Conservation (phyloP, 1,140 invertebrate genomes). For the Diploscapter pachys region DNA sequence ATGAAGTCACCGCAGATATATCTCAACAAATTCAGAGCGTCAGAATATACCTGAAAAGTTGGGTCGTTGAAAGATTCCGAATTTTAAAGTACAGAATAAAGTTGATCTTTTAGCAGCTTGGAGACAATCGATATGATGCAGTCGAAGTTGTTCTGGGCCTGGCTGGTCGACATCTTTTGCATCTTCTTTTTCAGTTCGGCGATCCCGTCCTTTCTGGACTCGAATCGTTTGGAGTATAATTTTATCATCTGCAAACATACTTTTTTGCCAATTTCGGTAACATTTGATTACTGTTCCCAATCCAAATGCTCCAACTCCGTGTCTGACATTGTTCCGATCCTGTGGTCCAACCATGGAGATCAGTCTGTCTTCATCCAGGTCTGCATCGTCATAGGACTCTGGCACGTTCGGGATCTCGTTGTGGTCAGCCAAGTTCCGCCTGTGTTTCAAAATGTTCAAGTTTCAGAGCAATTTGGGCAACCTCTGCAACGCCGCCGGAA, state of each 20-base stretch:
- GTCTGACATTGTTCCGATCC: constrained; percentile 24
- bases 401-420: constrained; percentile 17
- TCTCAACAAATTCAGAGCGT: constrained; percentile 29
- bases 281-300: constrained; percentile 24
- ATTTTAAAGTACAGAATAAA: constrained; percentile 18
- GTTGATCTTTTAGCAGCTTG: constrained; percentile 31
- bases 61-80: neutral
- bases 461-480: constrained; percentile 6
- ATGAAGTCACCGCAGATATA: constrained; percentile 26
- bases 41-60: constrained; percentile 32
- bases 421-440: constrained; percentile 8
- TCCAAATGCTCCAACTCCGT: constrained; percentile 28
- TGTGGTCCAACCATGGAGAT: constrained; percentile 27
- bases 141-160: constrained; percentile 25
- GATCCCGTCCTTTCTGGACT: constrained; percentile 28
- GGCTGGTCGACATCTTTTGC: constrained; percentile 18
- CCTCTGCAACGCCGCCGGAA: constrained; percentile 30
- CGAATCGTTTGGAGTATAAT: constrained; percentile 39
- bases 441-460: constrained; percentile 1
- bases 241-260: constrained; percentile 29
- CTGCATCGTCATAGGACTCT: neutral
- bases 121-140: constrained; percentile 21
- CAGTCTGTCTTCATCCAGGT: constrained; percentile 28
- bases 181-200: constrained; percentile 24
- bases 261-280: neutral